Evolutionary conservation across 2,113 vertebrate genomes (phyloP).

Genomic region (Plectropomus leopardus): DNA sequence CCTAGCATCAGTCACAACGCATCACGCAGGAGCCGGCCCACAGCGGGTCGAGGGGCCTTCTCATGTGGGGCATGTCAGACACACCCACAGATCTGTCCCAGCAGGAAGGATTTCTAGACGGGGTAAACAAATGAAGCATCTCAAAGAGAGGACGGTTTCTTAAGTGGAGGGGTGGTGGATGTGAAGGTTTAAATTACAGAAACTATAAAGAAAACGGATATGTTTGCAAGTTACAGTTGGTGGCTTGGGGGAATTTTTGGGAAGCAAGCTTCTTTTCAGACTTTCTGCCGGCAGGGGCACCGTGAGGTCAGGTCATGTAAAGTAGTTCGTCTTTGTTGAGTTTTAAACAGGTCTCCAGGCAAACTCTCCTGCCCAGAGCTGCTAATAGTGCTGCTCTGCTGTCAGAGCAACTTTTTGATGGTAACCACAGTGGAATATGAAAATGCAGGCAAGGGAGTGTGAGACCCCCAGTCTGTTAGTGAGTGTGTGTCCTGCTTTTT

Average conservation of each 20-base stretch:
- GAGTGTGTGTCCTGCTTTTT: neutral
- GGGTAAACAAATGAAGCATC: neutral
- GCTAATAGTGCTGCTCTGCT: constrained; percentile 45
- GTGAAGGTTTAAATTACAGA: constrained; percentile 42
- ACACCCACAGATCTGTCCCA: constrained; percentile 46
- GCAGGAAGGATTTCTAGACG: neutral
- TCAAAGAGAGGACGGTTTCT: constrained; percentile 3
- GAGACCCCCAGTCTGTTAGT: constrained; percentile 25
- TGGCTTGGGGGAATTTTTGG: constrained; percentile 19
- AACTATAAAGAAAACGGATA: neutral
- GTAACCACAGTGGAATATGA: constrained; percentile 46
- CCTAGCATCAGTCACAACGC: constrained; percentile 61
- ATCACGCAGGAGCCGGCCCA: constrained; percentile 60
- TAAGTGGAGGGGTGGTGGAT: constrained; percentile 9
- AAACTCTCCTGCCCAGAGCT: constrained; percentile 23
- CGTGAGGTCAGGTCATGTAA: constrained; percentile 55
- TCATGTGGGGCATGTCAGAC: constrained; percentile 57
- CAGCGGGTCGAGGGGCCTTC: constrained; percentile 36
- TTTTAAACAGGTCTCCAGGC: constrained; percentile 55
- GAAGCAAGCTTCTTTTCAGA: constrained; percentile 3
- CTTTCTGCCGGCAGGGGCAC: constrained; percentile 25
- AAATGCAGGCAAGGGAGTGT: constrained; percentile 33
- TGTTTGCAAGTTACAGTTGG: constrained; percentile 25
- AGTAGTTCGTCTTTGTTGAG: constrained; percentile 56
- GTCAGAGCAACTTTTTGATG: constrained; percentile 53